Percentiles rank a stretch among this genome's conserved stretches.
Evolutionary conservation across 2,113 vertebrate species (phyloP).

Genomic region (Bos javanicus): DNA sequence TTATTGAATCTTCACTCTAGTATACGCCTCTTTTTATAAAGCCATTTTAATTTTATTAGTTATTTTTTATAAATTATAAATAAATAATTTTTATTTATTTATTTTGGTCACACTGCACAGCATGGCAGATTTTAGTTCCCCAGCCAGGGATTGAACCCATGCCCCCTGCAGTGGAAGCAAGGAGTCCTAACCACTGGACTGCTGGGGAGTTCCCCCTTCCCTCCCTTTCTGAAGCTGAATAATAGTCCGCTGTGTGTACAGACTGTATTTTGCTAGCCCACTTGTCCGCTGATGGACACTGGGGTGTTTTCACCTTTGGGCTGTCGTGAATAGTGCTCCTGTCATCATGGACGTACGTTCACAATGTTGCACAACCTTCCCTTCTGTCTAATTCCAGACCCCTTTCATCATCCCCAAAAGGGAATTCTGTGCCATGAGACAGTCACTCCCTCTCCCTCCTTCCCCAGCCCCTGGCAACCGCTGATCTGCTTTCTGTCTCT

Average conservation of each 20-base stretch:
- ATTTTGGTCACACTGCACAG: neutral
- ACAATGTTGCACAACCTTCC: rapidly evolving
- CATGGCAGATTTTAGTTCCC: neutral
- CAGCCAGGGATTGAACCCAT: neutral
- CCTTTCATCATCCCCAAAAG: neutral
- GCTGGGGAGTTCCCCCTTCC: neutral
- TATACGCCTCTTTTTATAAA: neutral
- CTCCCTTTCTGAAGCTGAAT: neutral
- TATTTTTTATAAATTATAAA: neutral
- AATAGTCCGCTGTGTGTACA: neutral
- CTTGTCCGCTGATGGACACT: neutral
- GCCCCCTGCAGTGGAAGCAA: neutral
- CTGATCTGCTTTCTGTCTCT: neutral
- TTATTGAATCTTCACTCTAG: neutral
- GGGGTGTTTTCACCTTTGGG: neutral
- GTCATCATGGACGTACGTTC: rapidly evolving
- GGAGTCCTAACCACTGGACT: neutral
- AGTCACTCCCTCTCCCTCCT: neutral
- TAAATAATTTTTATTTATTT: neutral
- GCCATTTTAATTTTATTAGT: neutral
- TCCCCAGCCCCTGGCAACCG: neutral
- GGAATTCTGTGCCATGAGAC: neutral
- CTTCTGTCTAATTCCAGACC: neutral
- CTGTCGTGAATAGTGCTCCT: neutral
- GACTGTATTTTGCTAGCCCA: neutral